A percentile compares a stretch with the other conserved stretches of the same genome.
Conservation (phyloP, 1,140 invertebrate species). For the Agrypnia vestita region DNA sequence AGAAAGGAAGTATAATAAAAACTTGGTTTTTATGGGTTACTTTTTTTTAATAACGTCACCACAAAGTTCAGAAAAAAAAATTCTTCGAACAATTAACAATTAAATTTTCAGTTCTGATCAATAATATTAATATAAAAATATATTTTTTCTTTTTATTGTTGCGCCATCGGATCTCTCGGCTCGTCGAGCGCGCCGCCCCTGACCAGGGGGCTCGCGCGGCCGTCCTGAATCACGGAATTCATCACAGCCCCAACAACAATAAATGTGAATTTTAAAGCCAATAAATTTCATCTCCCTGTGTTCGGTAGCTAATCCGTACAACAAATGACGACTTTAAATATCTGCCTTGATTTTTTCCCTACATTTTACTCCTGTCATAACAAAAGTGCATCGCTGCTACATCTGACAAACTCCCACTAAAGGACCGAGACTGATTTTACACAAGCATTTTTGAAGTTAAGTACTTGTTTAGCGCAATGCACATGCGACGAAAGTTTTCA, state of each 20-base stretch:
- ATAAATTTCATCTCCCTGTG: slow-evolving; percentile 40
- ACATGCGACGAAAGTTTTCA: no score
- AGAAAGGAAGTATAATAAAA: no score
- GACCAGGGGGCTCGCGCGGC: not conserved
- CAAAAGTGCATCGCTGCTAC: slow-evolving; percentile 33
- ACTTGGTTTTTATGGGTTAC: no score
- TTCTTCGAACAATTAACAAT: no score
- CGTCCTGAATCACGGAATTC: slow-evolving; percentile 2
- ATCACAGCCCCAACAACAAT: slow-evolving; percentile 17
- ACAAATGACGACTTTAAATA: slow-evolving; percentile 23
- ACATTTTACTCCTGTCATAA: slow-evolving; percentile 36
- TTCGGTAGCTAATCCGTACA: slow-evolving; percentile 49
- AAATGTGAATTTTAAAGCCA: slow-evolving; percentile 27
- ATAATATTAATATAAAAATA: not conserved
- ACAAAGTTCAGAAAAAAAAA: no score
- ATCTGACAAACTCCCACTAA: not conserved
- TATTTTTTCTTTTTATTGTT: not conserved
- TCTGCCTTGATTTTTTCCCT: slow-evolving; percentile 29
- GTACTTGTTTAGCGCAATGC: no score
- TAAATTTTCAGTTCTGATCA: not conserved
- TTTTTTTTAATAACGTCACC: no score
- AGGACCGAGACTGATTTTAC: not conserved
- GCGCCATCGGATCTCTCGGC: not conserved
- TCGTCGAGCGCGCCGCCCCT: no score
- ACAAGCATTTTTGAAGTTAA: no score